Evolutionary conservation across 2,888 invertebrate species (phyloP).

Genomic region (Oeneis ivallda): DNA sequence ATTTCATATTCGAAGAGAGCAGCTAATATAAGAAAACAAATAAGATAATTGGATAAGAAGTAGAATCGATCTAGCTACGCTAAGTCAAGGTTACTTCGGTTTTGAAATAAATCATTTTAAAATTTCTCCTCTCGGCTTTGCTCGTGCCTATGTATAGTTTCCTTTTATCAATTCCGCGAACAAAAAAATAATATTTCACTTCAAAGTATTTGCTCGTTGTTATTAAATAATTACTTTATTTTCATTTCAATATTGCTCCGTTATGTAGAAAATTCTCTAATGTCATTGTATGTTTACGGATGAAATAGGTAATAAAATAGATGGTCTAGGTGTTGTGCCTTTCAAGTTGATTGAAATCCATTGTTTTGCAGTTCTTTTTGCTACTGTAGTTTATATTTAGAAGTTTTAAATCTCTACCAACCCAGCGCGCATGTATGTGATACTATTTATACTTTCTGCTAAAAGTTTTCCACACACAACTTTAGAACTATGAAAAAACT

Average conservation of each 20-base stretch:
- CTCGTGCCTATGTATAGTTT: constrained; percentile 33
- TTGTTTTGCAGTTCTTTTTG: background rate
- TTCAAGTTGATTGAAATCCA: background rate
- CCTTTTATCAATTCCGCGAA: constrained; percentile 42
- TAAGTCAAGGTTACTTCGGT: constrained; percentile 50
- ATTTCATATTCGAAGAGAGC: background rate
- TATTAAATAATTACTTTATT: constrained; percentile 19
- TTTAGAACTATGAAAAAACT: constrained; percentile 63
- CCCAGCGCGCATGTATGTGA: constrained; percentile 31
- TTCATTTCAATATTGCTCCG: background rate
- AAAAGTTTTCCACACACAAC: constrained; percentile 74
- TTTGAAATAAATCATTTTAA: constrained; percentile 47
- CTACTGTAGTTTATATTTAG: background rate
- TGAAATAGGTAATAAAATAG: background rate
- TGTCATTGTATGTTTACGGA: constrained; percentile 3
- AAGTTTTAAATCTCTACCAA: constrained; percentile 5
- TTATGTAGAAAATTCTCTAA: background rate
- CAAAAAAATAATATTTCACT: constrained; percentile 6
- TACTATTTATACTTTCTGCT: constrained; percentile 61
- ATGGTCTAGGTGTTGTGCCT: background rate
- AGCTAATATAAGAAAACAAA: constrained; percentile 31
- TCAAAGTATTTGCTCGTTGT: background rate
- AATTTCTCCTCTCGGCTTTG: constrained; percentile 46
- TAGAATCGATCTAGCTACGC: constrained; percentile 45
- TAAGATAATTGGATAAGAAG: constrained; percentile 32